Base-by-base conservation (phyloP, 2,888 invertebrate genomes). In the Acleris sparsana region DNA sequence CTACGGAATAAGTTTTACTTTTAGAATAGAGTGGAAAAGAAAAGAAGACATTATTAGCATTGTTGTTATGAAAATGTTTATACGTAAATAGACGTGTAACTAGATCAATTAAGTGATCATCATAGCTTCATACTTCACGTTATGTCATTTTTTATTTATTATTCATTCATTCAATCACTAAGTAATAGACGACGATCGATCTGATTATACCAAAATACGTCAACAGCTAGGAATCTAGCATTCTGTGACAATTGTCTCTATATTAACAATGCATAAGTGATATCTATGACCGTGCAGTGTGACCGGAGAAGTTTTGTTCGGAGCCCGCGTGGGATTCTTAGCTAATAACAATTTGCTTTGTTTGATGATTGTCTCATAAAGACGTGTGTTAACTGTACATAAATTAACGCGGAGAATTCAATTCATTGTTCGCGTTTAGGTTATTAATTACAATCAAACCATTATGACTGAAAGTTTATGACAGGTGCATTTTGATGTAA, bases 231-330 rank as follows among this genome's bases (percentile, higher is more conserved):
- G 53, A 53, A 55, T 48, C n/a, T 43, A 5, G 59, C 18, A 11
- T 39, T 58, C 39, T 48, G 44, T 53, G 53, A 17, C 33, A n/a
- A 60, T 60, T 60, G 59, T 46, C 48, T 55, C 20, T 25, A 17
- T n/a, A 51, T 33, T 64, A 49, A 53, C 56, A 18, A 25, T 44
- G 55, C 64, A 43, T 16, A 52, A 53, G 44, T 55, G 39, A 55
- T 55, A n/a, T 44, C 46, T 59, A 22, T 53, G 33, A 3, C 33
- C 43, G 53, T 48, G 52, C 17, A 20, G 46, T 57, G 58, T 55
- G 55, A 49, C 33, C 7, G 29, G 11, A 49, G 18, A 53, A 64
- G 55, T 43, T 55, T 65, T 65, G 60, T 51, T 60, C 44, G 11
- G 16, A 6, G n/a, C 17, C 7, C 18, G 53, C 46, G 63, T 64